A percentile compares a stretch with the other conserved stretches of the same genome.
phyloP scores from a whole-genome alignment of 2,113 vertebrate species.

The Phocoena phocoena region DNA sequence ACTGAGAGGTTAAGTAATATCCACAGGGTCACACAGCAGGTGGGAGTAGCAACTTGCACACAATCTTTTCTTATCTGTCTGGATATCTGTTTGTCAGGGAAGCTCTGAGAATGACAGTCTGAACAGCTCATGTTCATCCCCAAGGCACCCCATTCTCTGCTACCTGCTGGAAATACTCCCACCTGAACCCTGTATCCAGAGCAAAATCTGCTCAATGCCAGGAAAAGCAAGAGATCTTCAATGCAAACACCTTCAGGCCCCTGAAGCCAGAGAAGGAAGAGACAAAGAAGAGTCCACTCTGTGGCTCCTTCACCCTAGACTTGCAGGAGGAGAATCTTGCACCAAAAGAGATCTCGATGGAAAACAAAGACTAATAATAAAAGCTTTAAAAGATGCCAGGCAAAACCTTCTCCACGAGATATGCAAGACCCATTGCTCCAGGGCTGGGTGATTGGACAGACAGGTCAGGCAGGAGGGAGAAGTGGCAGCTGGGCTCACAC shows the following conservation, averaged over 20 bases:
- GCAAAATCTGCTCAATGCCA: neutral
- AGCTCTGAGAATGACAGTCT: neutral
- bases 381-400: neutral
- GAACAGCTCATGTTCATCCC: neutral
- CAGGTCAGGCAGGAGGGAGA: neutral
- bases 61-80: neutral
- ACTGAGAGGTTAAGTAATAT: neutral
- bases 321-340: neutral
- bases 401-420: neutral
- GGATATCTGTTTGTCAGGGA: neutral
- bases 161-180: neutral
- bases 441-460: neutral
- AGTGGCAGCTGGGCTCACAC: neutral
- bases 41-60: neutral
- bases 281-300: neutral
- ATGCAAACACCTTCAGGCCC: neutral
- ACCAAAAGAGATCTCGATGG: neutral
- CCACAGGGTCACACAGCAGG: neutral
- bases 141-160: neutral
- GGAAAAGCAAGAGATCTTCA: neutral
- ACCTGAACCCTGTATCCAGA: neutral
- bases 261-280: neutral
- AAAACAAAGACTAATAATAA: neutral
- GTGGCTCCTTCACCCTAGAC: neutral
- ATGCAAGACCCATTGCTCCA: neutral